phyloP scores from a whole-genome alignment of 2,797 vertebrate species.

The Arnoldichthys spilopterus region DNA sequence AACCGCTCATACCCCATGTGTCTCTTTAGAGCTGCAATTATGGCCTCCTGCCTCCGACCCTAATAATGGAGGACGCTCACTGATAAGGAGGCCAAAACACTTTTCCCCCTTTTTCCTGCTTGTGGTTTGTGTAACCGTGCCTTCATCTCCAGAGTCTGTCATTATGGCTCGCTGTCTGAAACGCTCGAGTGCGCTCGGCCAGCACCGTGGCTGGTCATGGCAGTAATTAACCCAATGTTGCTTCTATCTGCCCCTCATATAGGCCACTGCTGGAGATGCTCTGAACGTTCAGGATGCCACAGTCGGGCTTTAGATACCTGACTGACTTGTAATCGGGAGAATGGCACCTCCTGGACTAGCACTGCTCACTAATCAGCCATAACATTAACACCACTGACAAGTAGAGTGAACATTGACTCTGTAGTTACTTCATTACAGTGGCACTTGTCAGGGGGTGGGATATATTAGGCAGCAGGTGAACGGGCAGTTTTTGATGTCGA shows the following conservation, averaged over 20 bases:
- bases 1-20: slow-evolving; percentile 23
- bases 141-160: neutral
- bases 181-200: neutral
- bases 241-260: neutral
- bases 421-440: no score
- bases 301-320: no score
- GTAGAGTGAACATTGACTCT: no score
- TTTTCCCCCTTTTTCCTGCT: neutral
- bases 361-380: no score
- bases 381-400: no score
- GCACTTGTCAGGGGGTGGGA: no score
- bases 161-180: neutral
- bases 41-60: slow-evolving; percentile 10
- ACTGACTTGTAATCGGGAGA: no score
- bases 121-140: neutral
- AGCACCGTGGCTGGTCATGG: neutral
- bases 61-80: neutral
- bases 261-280: neutral
- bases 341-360: no score
- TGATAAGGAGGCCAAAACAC: slow-evolving; percentile 6
- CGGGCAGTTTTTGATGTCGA: no score
- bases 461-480: no score
- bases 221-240: neutral
- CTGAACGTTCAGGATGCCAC: neutral
- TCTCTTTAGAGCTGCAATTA: slow-evolving; percentile 30